Evolutionary conservation across 2,888 invertebrate species (phyloP), one percentile per base, ranked within the genome.

Genomic region (Drosophila anceps): DNA sequence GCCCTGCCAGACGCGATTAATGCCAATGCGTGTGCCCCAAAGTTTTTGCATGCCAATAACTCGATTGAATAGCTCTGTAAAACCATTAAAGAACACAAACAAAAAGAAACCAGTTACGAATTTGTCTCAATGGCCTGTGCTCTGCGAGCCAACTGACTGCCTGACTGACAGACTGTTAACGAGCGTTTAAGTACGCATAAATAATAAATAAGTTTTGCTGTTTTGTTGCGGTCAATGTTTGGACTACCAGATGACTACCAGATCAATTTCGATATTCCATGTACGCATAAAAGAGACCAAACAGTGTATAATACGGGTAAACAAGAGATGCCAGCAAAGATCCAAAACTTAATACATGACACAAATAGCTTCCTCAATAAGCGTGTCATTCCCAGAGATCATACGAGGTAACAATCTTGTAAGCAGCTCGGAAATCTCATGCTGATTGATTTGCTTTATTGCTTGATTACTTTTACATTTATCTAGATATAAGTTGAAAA

Each of bases 1-100:
- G 31, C 94, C 94, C 63, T 94, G 91, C 94, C 94, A 94, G 37
- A 93, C 93, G 73, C 93, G 93, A 82, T 93, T 93, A 72, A 94
- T 90, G 20, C 94, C 94, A 41, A 93, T 92, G 27, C 92, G 92
- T 75, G 91, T 91, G 60, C 94, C 94, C 93, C 94, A 94, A 58
- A 94, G 78, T 54, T 92, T 91, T 73, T 93, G 92, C 80, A 94
- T 93, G 62, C 94, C 94, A 35, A 93, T 93, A 39, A 94, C 90
- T 20, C 94, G 93, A 83, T 93, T 92, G 87, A 94, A 94, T 61
- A 94, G 86, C 90, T 94, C 94, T 94, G 78, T 43, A 82, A 79
- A 31, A 24, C 10, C 8, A 51, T 12, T 59, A 29, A 24, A 48
- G n/a, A 43, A 37, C n/a, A 10, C 51, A 62, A 59, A 31, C 57